phyloP scores from a whole-genome alignment of 2,888 invertebrate genomes.

The Eremobia ochroleuca region DNA sequence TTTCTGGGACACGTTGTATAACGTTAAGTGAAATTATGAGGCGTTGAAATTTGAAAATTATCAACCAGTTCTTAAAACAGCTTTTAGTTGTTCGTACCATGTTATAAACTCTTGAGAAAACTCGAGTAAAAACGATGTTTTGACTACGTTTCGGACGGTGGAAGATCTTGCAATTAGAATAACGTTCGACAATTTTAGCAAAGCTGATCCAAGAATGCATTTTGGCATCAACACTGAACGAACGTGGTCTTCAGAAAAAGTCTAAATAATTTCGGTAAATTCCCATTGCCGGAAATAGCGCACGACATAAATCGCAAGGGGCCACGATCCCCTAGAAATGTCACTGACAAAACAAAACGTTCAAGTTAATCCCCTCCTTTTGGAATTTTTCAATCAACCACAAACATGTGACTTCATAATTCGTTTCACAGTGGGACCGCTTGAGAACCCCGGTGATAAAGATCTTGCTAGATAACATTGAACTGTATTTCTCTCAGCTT shows the following conservation, averaged over 20 bases:
- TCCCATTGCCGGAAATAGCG: slow-evolving; percentile 74
- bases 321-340: slow-evolving; percentile 77
- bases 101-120: not conserved
- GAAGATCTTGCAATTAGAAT: slow-evolving; percentile 18
- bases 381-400: slow-evolving; percentile 88
- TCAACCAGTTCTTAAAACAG: not conserved
- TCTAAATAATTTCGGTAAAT: slow-evolving; percentile 60
- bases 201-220: slow-evolving; percentile 49
- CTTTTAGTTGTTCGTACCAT: not conserved
- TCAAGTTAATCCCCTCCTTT: slow-evolving; percentile 79
- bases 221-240: slow-evolving; percentile 50
- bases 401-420: slow-evolving; percentile 85
- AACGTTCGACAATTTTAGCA: slow-evolving; percentile 50
- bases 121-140: not conserved
- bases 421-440: slow-evolving; percentile 78
- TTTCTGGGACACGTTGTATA: too few species aligned
- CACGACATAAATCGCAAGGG: slow-evolving; percentile 77
- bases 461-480: slow-evolving; percentile 71
- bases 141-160: not conserved
- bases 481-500: slow-evolving; percentile 47
- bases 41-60: not conserved
- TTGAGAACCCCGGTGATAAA: slow-evolving; percentile 79
- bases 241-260: slow-evolving; percentile 49
- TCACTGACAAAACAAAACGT: slow-evolving; percentile 81
- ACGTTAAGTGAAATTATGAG: not conserved